Evolutionary conservation across 2,888 invertebrate species (phyloP).

Genomic region (Tachystola acroxantha): DNA sequence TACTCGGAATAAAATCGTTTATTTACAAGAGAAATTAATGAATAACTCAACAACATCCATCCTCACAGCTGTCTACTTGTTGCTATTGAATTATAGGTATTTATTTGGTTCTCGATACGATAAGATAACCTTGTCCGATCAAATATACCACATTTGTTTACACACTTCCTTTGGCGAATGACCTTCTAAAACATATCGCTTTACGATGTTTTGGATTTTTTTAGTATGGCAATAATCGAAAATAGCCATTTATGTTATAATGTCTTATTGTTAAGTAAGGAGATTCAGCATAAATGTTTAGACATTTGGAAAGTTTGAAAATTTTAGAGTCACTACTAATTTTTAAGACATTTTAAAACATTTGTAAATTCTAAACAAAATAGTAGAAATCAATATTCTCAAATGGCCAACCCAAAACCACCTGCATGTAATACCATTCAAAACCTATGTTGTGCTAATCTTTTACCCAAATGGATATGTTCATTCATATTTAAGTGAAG

Average conservation of each 20-base stretch:
- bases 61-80: constrained; percentile 73
- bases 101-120: constrained; percentile 38
- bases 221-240: constrained; percentile 23
- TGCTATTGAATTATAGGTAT: constrained; percentile 56
- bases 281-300: too few species aligned
- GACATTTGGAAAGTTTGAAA: too few species aligned
- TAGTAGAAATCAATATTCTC: too few species aligned
- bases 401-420: background rate
- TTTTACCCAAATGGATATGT: too few species aligned
- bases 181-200: constrained; percentile 14
- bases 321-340: too few species aligned
- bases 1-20: constrained; percentile 47
- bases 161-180: constrained; percentile 10
- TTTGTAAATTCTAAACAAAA: too few species aligned
- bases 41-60: constrained; percentile 61
- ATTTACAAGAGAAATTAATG: constrained; percentile 42
- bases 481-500: too few species aligned
- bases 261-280: too few species aligned
- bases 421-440: too few species aligned
- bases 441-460: too few species aligned
- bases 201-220: constrained; percentile 13
- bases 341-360: too few species aligned
- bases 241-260: too few species aligned
- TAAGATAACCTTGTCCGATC: constrained; percentile 36
- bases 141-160: constrained; percentile 17